Conservation (phyloP, 92 coral and sea anemone species). For the Palythoa caribaeorum region DNA sequence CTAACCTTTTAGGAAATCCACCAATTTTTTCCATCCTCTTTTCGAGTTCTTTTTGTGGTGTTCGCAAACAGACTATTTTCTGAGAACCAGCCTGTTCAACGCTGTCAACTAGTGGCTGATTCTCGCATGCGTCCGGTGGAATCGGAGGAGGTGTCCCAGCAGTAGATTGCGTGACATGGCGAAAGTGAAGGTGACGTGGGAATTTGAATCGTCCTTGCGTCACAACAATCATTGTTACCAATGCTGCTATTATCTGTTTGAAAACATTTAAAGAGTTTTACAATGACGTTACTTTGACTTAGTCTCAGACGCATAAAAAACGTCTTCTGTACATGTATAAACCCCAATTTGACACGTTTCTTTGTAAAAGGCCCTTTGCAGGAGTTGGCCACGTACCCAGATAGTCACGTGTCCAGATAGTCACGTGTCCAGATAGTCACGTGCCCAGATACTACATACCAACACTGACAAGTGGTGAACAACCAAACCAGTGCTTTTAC, state of each 20-base stretch:
- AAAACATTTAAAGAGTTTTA: neutral
- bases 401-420: no score
- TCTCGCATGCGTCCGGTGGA: neutral
- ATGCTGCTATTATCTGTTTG: neutral
- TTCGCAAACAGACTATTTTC: neutral
- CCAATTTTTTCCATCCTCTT: neutral
- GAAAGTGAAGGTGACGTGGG: neutral
- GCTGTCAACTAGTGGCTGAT: neutral
- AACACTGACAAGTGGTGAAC: no score
- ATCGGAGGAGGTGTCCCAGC: neutral
- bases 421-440: no score
- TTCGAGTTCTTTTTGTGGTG: neutral
- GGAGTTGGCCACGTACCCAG: no score
- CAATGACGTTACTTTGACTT: neutral
- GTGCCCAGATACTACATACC: no score
- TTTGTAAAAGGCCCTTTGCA: no score
- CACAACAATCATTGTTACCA: neutral
- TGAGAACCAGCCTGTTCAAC: neutral
- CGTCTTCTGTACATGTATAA: no score
- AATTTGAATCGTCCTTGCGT: neutral
- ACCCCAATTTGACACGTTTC: no score
- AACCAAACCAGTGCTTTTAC: no score
- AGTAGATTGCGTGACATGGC: neutral
- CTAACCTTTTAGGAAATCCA: constrained; percentile 20
- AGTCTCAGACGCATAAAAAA: no score